phyloP scores from a whole-genome alignment of 1,140 invertebrate genomes.

The Apis laboriosa region DNA sequence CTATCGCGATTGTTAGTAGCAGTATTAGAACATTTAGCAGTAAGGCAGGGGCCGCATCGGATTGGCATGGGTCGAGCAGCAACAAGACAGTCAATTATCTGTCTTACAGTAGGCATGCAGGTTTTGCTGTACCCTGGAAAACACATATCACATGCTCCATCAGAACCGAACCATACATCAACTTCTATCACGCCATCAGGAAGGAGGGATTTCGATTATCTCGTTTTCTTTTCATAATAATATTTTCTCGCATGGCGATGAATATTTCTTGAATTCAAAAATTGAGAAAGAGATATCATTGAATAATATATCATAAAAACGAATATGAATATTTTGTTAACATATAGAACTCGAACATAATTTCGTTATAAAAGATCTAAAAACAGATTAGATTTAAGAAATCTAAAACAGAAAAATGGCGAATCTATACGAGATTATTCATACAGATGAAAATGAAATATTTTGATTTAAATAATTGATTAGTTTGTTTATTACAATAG shows the following conservation, averaged over 20 bases:
- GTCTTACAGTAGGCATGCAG: slow-evolving; percentile 82
- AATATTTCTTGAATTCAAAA: not conserved
- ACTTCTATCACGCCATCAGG: slow-evolving; percentile 59
- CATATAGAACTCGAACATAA: too few species aligned
- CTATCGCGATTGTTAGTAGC: slow-evolving; percentile 72
- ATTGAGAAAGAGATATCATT: slow-evolving; percentile 20
- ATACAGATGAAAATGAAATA: too few species aligned
- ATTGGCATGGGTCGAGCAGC: slow-evolving; percentile 77
- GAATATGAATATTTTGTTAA: not conserved
- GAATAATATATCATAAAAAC: not conserved
- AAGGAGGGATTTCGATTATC: not conserved
- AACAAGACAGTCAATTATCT: slow-evolving; percentile 80
- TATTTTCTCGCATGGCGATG: not conserved
- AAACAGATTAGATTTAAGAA: not conserved
- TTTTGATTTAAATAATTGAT: too few species aligned
- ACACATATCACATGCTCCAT: slow-evolving; percentile 79
- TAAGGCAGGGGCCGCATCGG: slow-evolving; percentile 77
- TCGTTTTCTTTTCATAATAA: not conserved
- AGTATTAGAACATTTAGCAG: slow-evolving; percentile 76
- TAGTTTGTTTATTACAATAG: too few species aligned
- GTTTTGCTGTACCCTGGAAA: slow-evolving; percentile 79
- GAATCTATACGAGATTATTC: too few species aligned
- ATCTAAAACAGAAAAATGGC: too few species aligned
- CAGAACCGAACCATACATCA: slow-evolving; percentile 71
- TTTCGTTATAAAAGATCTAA: not conserved